Evolutionary conservation across 37 sponge, comb jelly and placozoan genomes (phyloP).

Genomic region (Oscarella lobularis): DNA sequence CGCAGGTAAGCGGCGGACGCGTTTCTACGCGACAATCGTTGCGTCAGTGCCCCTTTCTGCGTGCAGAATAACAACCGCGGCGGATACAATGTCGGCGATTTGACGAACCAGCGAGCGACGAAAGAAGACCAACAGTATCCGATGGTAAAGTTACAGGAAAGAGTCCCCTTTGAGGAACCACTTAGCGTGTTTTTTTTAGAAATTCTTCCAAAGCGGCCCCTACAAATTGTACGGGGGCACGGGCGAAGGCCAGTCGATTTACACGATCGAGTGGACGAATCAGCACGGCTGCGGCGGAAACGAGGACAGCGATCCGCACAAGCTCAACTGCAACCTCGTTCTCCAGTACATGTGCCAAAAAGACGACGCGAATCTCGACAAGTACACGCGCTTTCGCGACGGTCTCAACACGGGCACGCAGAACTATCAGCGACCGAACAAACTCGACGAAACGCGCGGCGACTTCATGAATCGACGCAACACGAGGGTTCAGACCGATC

Average conservation of each 20-base stretch:
- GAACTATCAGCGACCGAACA: constrained; percentile 18
- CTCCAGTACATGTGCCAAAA: constrained; percentile 88
- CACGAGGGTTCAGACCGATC: constrained; percentile 15
- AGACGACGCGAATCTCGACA: neutral
- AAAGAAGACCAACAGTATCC: constrained; percentile 54
- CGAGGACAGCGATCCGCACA: constrained; percentile 84
- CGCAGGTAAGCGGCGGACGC: constrained; percentile 57
- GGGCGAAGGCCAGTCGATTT: constrained; percentile 14
- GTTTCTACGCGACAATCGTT: neutral
- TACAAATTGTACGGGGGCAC: neutral
- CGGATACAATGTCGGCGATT: constrained; percentile 95
- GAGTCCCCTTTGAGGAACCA: neutral
- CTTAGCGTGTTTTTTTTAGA: constrained; percentile 14
- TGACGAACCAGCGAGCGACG: constrained; percentile 17
- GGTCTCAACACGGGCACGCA: constrained; percentile 73
- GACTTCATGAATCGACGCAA: constrained; percentile 16
- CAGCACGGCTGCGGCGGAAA: constrained; percentile 98
- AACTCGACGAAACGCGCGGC: constrained; percentile 11
- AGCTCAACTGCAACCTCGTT: constrained; percentile 96
- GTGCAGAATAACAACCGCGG: constrained; percentile 81
- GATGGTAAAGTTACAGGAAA: constrained; percentile 42
- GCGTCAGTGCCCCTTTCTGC: neutral
- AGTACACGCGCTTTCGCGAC: constrained; percentile 30
- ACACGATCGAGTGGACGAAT: constrained; percentile 92
- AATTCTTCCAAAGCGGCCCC: constrained; percentile 74